phyloP scores from a whole-genome alignment of 2,113 vertebrate species.

The Hyla sarda region DNA sequence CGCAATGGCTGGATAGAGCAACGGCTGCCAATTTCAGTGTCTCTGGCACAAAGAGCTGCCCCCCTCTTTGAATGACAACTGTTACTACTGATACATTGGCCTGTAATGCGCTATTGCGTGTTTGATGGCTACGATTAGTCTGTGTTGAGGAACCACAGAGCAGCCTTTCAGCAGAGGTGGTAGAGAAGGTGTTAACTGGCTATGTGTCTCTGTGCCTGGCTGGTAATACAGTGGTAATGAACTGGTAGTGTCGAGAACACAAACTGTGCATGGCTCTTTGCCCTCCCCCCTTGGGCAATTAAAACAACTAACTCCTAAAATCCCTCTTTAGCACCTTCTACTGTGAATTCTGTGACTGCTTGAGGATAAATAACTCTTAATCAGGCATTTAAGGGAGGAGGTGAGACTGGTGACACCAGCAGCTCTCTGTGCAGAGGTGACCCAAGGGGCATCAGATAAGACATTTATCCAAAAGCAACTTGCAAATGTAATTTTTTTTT shows the following conservation, averaged over 20 bases:
- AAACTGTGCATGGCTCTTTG: background rate
- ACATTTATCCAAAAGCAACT: slow-evolving; percentile 25
- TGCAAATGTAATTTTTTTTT: background rate
- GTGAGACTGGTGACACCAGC: slow-evolving; percentile 9
- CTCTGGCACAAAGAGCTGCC: slow-evolving; percentile 18
- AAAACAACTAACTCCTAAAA: slow-evolving; percentile 35
- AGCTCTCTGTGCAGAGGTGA: slow-evolving; percentile 23
- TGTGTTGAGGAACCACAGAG: background rate
- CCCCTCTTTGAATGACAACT: slow-evolving; percentile 32
- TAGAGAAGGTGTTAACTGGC: background rate
- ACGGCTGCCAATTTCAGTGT: slow-evolving; percentile 45
- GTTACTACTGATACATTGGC: slow-evolving; percentile 48
- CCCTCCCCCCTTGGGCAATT: background rate
- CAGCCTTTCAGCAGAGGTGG: slow-evolving; percentile 24
- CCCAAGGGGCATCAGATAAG: slow-evolving; percentile 47
- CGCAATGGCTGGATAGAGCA: slow-evolving; percentile 5
- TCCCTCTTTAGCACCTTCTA: slow-evolving; percentile 27
- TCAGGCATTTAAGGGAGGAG: slow-evolving; percentile 22
- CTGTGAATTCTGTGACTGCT: slow-evolving; percentile 34
- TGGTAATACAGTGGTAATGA: slow-evolving; percentile 18
- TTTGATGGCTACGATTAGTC: slow-evolving; percentile 19
- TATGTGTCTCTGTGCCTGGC: background rate
- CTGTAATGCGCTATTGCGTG: slow-evolving; percentile 31
- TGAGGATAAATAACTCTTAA: slow-evolving; percentile 28
- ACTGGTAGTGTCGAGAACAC: background rate